Base-by-base conservation (phyloP, 1,140 invertebrate genomes). In the Melipona quadrifasciata region DNA sequence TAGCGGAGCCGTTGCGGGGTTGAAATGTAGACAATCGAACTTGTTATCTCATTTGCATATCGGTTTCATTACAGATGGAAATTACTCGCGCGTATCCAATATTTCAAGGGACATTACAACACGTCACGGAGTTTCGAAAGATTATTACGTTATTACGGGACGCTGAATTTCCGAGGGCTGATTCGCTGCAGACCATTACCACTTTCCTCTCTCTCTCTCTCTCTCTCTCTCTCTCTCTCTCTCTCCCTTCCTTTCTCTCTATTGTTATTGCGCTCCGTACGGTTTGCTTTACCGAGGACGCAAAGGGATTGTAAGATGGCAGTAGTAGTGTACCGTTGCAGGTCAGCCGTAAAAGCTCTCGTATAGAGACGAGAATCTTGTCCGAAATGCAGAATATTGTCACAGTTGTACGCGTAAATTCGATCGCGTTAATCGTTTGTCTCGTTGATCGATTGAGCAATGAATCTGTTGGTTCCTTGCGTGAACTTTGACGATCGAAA, bases 21-120 rank as follows among this genome's bases (percentile, higher is more conserved):
- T 39, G 34, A 68, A 79, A 68, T 10, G 73, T 47, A 58, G 67
- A 84, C 75, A 61, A 71, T 84, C 39, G 65, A 68, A 70, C 75
- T 27, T 57, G 75, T 79, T 70, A 79, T 61, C 39, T 51, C 39
- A 53, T 84, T 79, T 79, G 61, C 76, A 68, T 84, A 76, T 77
- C 65, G 57, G 57, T 84, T 84, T 83, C 75, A 84, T 84, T 79
- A 72, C 34, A n/a, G 39, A 78, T 83, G 74, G 67, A 64, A 84
- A 84, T 84, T 78, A 79, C 55, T 79, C 55, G 39, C 39, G 19
- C 39, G 21, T 79, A 58, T 79, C 55, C 55, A 79, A 84, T 72
- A 79, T 84, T 79, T 84, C 76, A 71, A n/a, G 58, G 57, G 67
- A 72, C 57, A 71, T 79, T 39, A 65, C 73, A 67, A 57, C 81